Evolutionary conservation across 2,888 invertebrate species (phyloP).

Genomic region (Erebia palarica): DNA sequence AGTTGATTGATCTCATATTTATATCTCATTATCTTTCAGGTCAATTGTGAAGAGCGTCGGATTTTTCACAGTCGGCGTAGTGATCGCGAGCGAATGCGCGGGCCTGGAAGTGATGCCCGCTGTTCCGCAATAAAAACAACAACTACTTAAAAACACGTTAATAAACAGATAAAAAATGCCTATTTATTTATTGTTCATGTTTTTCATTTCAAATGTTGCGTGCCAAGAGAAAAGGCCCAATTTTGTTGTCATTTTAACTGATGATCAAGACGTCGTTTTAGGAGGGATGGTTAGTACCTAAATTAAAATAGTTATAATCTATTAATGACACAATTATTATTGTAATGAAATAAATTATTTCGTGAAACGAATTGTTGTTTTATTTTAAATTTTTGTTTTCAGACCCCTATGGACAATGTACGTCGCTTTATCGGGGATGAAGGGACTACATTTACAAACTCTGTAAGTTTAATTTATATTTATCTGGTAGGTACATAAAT

Average conservation of each 20-base stretch:
- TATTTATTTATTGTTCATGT: conserved; percentile 63
- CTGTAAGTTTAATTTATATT: conserved; percentile 81
- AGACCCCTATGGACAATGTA: conserved; percentile 87
- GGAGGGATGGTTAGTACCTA: conserved; percentile 89
- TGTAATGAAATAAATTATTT: conserved; percentile 58
- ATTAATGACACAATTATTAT: conserved; percentile 37
- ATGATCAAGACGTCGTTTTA: conserved; percentile 92
- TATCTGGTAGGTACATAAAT: too few relatives aligned
- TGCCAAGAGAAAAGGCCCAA: conserved; percentile 81
- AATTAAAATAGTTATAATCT: conserved; percentile 37
- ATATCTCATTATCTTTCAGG: conserved; percentile 81
- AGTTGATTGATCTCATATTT: conserved; percentile 42
- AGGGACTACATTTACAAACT: conserved; percentile 88
- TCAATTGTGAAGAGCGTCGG: conserved; percentile 90
- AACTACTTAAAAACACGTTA: conserved; percentile 40
- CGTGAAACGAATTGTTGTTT: conserved; percentile 54
- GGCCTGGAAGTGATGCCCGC: conserved; percentile 89
- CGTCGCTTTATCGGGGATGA: conserved; percentile 82
- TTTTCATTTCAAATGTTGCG: conserved; percentile 47
- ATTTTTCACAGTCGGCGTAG: conserved; percentile 89
- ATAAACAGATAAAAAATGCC: conserved; percentile 62
- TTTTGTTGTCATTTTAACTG: conserved; percentile 90
- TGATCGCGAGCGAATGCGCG: conserved; percentile 89
- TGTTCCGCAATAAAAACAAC: conserved; percentile 58
- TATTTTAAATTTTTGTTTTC: conserved; percentile 56